Evolutionary conservation across 2,797 vertebrate genomes (phyloP), one percentile per base, ranked within the genome.

Genomic region (Sebastolobus alascanus): DNA sequence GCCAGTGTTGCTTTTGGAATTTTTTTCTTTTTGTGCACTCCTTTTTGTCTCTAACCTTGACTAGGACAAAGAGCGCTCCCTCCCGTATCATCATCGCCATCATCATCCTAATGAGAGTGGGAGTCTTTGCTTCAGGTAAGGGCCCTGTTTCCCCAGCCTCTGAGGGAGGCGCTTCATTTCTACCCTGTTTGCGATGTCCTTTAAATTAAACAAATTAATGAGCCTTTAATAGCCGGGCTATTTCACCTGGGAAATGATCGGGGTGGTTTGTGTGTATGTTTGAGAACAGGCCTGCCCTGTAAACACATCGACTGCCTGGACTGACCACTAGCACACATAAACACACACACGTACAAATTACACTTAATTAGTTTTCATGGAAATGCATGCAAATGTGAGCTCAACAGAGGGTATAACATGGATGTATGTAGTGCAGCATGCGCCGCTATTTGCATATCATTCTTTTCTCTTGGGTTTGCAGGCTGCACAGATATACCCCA

Each of bases 151-250:
- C 82, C 68, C 63, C 54, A 25, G 85, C 90, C 91, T 86, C 91
- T 60, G 74, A 80, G 90, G 92, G 87, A 88, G 75, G 79, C 60
- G 82, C 74, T 92, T 91, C 64, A 85, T 88, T 89, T 92, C 85
- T 80, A 87, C 75, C 75, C 75, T 56, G 50, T 54, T 86, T 85
- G 90, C 52, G 71, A 76, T 94, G 94, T 95, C 93, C 94, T 96
- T 95, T 95, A 95, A 94, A 95, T 94, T 88, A 94, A 93, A 93
- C 91, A 92, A 94, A 95, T 95, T 93, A 95, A 96, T 95, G 93
- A 94, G 91, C 89, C 93, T 89, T 94, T 95, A 93, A 94, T 84
- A 95, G 90, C 52, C 3, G 76, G 75, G 83, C 84, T 75, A 70
- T 86, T 92, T 88, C 89, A 87, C 84, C 68, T 68, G 90, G 90